Base-by-base conservation (phyloP, 1,140 invertebrate genomes). In the Caligus rogercresseyi region DNA sequence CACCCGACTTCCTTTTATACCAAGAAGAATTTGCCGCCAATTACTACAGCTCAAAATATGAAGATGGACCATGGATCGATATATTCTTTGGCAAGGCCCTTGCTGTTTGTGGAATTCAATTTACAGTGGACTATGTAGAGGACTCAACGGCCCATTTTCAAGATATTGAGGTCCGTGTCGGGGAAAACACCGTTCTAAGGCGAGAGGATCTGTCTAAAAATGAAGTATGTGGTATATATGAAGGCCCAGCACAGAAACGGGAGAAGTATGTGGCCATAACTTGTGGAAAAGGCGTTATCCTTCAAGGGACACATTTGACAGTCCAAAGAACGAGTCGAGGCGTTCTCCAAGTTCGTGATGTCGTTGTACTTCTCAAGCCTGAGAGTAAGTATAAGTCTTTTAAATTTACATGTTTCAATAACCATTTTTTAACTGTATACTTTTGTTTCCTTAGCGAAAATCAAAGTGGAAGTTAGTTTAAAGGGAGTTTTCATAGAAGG, bases 341-440 rank as follows among this genome's bases (percentile, higher is more conserved):
- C 31, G 31, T 43, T 11, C 31, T 43, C 7, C 7, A 43, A 43
- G n/a, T 43, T 7, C 31, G 31, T 11, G 31, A 43, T 43, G 31
- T 43, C 31, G 7, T 43, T 11, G 31, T 43, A n/a, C 31, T 43
- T 7, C 31, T 43, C 7, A 7, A 11, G 7, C 31, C 31, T 11
- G 31, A 43, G n/a, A 43, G 31, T 43, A 43, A 43, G 31, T n/a
- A 43, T 11, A 43, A 43, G 31, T n/a, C 7, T 43, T 43, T 43
- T n/a, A 43, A 43, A 43, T 43, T n/a, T 43, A 43, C 7, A 43
- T 43, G 31, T 43, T n/a, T 43, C 31, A 43, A 11, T 43, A 43
- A 43, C n/a, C n/a, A 43, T 43, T 43, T 43, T 43, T 43, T 43
- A n/a, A 43, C n/a, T 43, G n/a, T n/a, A n/a, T n/a, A n/a, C n/a